Evolutionary conservation across 92 coral and sea anemone species (phyloP), one percentile per base, ranked within the genome.

Genomic region (Bergia sp.): DNA sequence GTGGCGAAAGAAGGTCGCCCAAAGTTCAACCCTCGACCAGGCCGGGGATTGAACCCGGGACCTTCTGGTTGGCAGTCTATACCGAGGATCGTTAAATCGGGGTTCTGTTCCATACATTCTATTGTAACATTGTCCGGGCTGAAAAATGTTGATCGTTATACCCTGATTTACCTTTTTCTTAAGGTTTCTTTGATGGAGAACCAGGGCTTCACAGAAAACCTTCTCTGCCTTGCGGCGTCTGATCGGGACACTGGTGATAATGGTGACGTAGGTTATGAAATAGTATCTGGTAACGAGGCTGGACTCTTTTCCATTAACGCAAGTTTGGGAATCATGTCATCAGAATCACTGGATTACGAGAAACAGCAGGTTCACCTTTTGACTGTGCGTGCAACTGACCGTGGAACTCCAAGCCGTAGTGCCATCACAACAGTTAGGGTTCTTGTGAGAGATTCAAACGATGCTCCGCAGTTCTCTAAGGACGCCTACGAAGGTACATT

Each of bases 101-200:
- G 29, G 29, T 29, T 29, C 29, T 29, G 29, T 29, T 29, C 29
- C 29, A 29, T 29, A 29, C 29, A 29, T 29, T 29, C 29, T 29
- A 29, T 29, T 29, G 29, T 29, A 29, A 29, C 29, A 29, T 29
- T 29, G 29, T 29, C 29, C 29, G 29, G 29, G 29, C 29, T 29
- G 29, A 29, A 29, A 29, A 29, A 29, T 29, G 29, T 29, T 29
- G 29, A 29, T 29, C 29, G 29, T 29, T 29, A 29, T 71, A 0
- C 21, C 12, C 13, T 38, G 20, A 20, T 37, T 37, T 64, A 9
- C 8, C 2, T 79, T 66, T 42, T 23, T 36, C 21, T 77, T 3
- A 77, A 97, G 99, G 95, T 97, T 37, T 37, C 41, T 37, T 92
- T 95, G 71, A 92, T 88, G 45, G 99, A 97, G 74, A 97, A 97